Base-by-base conservation (phyloP, 1,140 invertebrate genomes). In the Orchesella cincta region DNA sequence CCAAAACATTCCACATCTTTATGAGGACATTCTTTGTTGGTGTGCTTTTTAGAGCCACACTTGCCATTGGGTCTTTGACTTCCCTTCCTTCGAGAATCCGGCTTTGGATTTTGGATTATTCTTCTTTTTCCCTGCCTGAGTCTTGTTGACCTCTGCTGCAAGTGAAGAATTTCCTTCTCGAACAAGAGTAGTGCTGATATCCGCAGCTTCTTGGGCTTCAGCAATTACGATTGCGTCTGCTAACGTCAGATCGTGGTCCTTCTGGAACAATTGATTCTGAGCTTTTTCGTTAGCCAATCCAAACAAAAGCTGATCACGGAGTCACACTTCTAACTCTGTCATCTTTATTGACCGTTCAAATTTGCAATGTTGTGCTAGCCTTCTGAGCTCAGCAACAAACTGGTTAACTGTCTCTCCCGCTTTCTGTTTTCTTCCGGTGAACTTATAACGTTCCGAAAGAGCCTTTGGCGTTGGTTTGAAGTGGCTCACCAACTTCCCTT, bases 391-490 rank as follows among this genome's bases (percentile, higher is more conserved):
- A 3, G 62, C 62, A 5, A 67, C 62, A 67, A 67, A 67, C 33
- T 67, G 62, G 5, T 26, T 12, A 5, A 67, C 62, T 12, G 62
- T 67, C 31, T 67, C 62, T 67, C 62, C 62, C 2, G 2, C 3
- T 67, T 33, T 67, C 31, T 67, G 62, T 67, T 33, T 67, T 33
- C 62, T 29, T 14, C 62, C 62, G 29, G 62, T 67, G 62, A 67
- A 67, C 62, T 67, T 67, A 29, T 12, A 67, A 3, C 62, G 3
- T 33, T 67, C 62, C 26, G 23, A 12, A 2, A 67, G 31, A 8
- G 62, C 62, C 29, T 67, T 67, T n/a, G 62, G 62, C 31, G 62
- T 67, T 33, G 62, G 62, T n/a, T 67, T 67, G 29, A 31, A 67
- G n/a, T 67, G 62, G 14, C 23, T 31, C 5, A 12, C 33, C 3